phyloP scores from a whole-genome alignment of 2,888 invertebrate genomes.

The Tipula unca region DNA sequence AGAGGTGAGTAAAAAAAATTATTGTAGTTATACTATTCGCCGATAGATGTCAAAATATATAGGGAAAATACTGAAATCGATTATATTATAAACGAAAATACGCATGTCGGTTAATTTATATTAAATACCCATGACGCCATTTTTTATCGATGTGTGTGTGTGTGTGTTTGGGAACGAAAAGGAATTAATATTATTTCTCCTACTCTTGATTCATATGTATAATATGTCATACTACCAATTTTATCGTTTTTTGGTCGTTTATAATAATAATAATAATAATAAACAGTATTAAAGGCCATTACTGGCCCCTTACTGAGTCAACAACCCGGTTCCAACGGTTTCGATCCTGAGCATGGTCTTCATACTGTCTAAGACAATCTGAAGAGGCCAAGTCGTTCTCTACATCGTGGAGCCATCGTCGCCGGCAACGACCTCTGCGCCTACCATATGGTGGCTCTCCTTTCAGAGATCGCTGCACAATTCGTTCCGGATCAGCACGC shows the following conservation, averaged over 20 bases:
- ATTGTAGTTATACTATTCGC: neutral
- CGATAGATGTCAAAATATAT: neutral
- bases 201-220: neutral
- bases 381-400: no score
- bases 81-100: neutral
- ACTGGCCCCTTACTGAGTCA: no score
- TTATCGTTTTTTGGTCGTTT: neutral
- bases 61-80: neutral
- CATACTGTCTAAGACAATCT: no score
- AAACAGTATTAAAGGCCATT: no score
- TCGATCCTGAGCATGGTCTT: no score
- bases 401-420: no score
- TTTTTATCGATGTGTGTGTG: neutral
- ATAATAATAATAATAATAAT: no score
- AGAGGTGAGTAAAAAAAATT: slow-evolving; percentile 55
- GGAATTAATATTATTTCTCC: neutral
- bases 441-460: no score
- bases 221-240: neutral
- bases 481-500: no score
- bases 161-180: neutral
- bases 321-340: no score
- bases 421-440: no score
- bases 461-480: no score
- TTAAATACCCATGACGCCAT: neutral
- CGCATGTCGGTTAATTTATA: neutral